Percentiles rank a stretch among this genome's conserved stretches.
These are phyloP conservation scores for Athrips mouffetella DNA, from an alignment of 2,888 invertebrate species.

Conservation along the genomic window DNA sequence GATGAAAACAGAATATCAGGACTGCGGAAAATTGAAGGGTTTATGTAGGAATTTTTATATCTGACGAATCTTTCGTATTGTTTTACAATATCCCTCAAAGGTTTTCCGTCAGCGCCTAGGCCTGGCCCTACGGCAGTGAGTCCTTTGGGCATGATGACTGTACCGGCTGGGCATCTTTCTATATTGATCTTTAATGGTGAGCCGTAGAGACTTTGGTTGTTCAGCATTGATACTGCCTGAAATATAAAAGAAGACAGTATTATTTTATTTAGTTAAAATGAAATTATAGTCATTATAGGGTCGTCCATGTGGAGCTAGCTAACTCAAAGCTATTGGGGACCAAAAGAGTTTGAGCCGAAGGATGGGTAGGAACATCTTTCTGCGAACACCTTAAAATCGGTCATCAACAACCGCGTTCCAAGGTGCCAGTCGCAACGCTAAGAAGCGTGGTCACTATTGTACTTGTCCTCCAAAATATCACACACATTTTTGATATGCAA, in stretches of 20 bases:
- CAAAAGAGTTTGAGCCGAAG: background rate
- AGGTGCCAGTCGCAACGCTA: too few relatives aligned
- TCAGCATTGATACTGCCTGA: slow-evolving; percentile 63
- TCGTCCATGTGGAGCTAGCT: background rate
- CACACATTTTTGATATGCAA: too few relatives aligned
- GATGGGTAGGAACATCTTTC: too few relatives aligned
- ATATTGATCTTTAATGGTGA: slow-evolving; percentile 41
- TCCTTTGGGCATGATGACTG: slow-evolving; percentile 50
- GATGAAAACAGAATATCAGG: background rate
- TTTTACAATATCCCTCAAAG: slow-evolving; percentile 42
- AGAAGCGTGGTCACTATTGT: too few relatives aligned
- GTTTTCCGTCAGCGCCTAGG: slow-evolving; percentile 45
- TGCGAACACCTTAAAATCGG: too few relatives aligned
- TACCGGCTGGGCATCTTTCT: slow-evolving; percentile 30
- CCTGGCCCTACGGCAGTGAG: slow-evolving; percentile 47
- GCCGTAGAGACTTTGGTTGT: slow-evolving; percentile 50
- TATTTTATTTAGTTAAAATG: background rate
- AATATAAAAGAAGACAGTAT: slow-evolving; percentile 18
- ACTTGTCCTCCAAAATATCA: too few relatives aligned
- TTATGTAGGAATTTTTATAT: slow-evolving; percentile 31
- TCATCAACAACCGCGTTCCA: too few relatives aligned
- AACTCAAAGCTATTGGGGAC: too few relatives aligned
- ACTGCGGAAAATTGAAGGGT: slow-evolving; percentile 28
- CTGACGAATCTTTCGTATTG: slow-evolving; percentile 46
- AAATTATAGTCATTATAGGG: background rate